Conservation (phyloP, 2,113 vertebrate genomes). For the Arvicanthis niloticus region DNA sequence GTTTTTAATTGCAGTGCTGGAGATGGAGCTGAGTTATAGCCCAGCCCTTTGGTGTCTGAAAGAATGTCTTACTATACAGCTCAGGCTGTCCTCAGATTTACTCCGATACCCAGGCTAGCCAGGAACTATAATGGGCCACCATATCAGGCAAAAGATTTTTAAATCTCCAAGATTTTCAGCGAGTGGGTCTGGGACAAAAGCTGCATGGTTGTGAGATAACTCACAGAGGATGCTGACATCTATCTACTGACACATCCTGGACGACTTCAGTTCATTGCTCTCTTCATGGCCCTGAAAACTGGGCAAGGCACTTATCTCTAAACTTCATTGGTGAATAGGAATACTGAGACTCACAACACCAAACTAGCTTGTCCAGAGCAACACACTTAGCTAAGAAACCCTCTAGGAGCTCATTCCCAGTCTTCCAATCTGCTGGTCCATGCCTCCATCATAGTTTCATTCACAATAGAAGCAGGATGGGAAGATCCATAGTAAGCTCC, state of each 20-base stretch:
- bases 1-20: not conserved
- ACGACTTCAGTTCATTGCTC: not conserved
- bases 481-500: not conserved
- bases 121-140: not conserved
- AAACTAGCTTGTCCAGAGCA: not conserved
- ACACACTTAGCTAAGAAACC: not conserved
- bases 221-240: not conserved
- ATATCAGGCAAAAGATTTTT: not conserved
- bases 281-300: not conserved
- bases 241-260: not conserved
- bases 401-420: not conserved
- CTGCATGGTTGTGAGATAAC: not conserved
- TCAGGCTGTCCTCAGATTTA: not conserved
- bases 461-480: not conserved
- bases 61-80: not conserved
- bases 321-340: not conserved
- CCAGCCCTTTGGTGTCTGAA: not conserved
- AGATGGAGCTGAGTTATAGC: not conserved
- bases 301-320: not conserved
- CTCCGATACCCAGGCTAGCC: not conserved
- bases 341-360: not conserved
- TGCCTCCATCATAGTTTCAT: not conserved
- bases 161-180: not conserved
- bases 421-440: fast-evolving
- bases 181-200: not conserved